Evolutionary conservation across 2,797 vertebrate species (phyloP), one percentile per base, ranked within the genome.

Genomic region (Hemitrygon akajei): DNA sequence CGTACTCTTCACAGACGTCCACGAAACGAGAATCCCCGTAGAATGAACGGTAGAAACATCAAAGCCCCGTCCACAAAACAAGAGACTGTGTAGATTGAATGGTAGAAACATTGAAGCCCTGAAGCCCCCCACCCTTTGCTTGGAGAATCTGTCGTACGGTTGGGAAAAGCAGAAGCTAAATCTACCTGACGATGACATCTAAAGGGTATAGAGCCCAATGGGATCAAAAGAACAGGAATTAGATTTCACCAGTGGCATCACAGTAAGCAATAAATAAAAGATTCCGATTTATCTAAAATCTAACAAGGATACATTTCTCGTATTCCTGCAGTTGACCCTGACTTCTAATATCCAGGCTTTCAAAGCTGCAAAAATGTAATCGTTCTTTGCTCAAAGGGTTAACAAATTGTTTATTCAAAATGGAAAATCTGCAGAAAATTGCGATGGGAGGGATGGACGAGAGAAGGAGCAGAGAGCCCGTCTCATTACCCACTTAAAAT

Each of bases 401-500:
- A 89, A 66, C 34, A 89, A 69, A 69, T 89, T 34, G 69, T 69
- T 89, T 69, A 89, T 89, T 37, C 34, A 18, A 89, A 89, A 89
- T 89, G 86, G 20, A 89, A 89, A 89, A 89, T 89, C 9, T 89
- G 86, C 86, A 89, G 18, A 66, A 89, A 66, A 89, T 69, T 89
- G 86, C 69, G 86, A 66, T 37, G 66, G 66, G 30, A 86, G 40
- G 79, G 79, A 81, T 22, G 18, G 81, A 3, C 6, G 34, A 63
- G 18, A 22, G 66, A 3, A 69, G 2, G 7, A 60, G 5, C 22
- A 47, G 86, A 66, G 86, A 69, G n/a, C 69, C n/a, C n/a, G 22
- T 37, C n/a, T 69, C 86, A 34, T 34, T 11, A 86, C 58, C 30
- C 30, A 34, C 82, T 86, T 84, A 56, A 11, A 66, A 66, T 75